phyloP scores from a whole-genome alignment of 2,797 vertebrate species.

The Crocidura indochinensis region DNA sequence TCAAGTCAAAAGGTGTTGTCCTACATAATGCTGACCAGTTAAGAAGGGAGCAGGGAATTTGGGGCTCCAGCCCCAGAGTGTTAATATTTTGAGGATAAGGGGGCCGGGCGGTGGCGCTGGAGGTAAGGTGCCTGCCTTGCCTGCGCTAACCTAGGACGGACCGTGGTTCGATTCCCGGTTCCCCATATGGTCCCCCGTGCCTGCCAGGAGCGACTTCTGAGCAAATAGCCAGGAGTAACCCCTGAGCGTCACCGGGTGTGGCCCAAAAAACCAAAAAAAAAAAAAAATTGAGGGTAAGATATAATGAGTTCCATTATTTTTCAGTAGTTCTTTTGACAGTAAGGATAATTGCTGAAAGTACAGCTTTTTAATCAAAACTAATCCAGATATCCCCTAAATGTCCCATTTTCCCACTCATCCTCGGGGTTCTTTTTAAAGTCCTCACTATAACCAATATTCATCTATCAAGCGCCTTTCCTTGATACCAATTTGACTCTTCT shows the following conservation, averaged over 20 bases:
- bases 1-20: slow-evolving; percentile 3
- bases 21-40: neutral
- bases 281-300: slow-evolving; percentile 30
- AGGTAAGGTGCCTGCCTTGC: too few species aligned
- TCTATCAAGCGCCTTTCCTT: slow-evolving; percentile 55
- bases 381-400: slow-evolving; percentile 71
- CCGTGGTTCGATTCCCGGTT: too few species aligned
- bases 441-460: slow-evolving; percentile 70
- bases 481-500: slow-evolving; percentile 58
- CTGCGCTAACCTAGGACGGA: too few species aligned
- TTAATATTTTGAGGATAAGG: neutral
- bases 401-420: slow-evolving; percentile 65
- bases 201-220: too few species aligned
- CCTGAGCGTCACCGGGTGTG: too few species aligned
- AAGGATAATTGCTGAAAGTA: slow-evolving; percentile 64
- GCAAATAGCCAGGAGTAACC: too few species aligned
- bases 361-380: slow-evolving; percentile 78
- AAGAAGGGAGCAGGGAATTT: neutral
- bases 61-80: too few species aligned
- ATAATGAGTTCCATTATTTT: slow-evolving; percentile 64
- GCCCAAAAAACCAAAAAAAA: too few species aligned
- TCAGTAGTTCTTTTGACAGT: slow-evolving; percentile 65
- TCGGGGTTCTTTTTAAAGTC: slow-evolving; percentile 61
- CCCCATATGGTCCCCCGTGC: too few species aligned
- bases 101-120: too few species aligned